phyloP scores from a whole-genome alignment of 2,888 invertebrate genomes.

The Mythimna loreyi region DNA sequence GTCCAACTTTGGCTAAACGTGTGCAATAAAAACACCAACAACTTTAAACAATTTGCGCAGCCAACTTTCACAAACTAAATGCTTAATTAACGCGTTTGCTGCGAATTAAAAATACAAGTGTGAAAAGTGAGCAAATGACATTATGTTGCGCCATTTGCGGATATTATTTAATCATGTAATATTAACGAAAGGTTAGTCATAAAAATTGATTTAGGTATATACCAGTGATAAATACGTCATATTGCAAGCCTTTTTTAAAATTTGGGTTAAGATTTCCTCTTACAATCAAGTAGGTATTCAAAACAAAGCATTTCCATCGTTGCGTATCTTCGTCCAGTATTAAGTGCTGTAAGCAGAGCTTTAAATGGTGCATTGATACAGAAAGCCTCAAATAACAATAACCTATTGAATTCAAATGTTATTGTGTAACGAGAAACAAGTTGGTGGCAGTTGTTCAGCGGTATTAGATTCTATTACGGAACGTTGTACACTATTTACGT shows the following conservation, averaged over 20 bases:
- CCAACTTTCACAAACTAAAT: conserved; percentile 57
- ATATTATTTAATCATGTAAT: conserved; percentile 14
- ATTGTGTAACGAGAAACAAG: conserved; percentile 40
- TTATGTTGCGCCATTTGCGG: conserved; percentile 29
- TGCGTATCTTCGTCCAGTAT: neutral
- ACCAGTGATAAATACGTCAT: neutral
- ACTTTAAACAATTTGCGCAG: conserved; percentile 50
- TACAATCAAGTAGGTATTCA: neutral
- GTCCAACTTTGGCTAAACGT: conserved; percentile 63
- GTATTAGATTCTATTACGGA: conserved; percentile 48
- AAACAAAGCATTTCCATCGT: neutral
- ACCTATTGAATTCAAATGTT: conserved; percentile 41
- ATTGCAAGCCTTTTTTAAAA: no score
- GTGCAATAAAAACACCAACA: conserved; percentile 55
- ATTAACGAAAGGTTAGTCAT: conserved; percentile 13
- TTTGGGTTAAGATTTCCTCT: neutral
- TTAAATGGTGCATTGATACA: conserved; percentile 24
- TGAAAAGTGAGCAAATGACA: conserved; percentile 29
- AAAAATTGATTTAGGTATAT: conserved; percentile 7
- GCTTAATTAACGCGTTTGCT: conserved; percentile 46
- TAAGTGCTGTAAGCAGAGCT: neutral
- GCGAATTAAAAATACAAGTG: conserved; percentile 26
- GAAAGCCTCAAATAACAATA: conserved; percentile 24
- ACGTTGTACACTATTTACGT: conserved; percentile 26
- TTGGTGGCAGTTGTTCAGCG: conserved; percentile 19